These are phyloP conservation scores for Eilema sororculum DNA, from an alignment of 2,888 invertebrate species.

Conservation along the genomic window DNA sequence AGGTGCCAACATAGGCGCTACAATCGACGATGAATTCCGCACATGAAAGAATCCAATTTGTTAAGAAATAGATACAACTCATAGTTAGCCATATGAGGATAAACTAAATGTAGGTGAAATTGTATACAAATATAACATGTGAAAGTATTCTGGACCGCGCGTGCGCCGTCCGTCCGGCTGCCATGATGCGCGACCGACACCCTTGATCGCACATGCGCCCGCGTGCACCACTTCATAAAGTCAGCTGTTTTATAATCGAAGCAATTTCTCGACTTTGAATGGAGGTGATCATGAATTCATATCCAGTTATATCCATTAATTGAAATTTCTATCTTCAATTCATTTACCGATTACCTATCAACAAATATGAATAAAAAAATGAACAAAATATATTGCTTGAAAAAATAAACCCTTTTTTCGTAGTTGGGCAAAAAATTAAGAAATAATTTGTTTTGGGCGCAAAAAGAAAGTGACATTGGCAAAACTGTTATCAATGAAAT, in stretches of 20 bases:
- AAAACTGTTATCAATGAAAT: conserved; percentile 25
- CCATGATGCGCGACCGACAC: conserved; percentile 70
- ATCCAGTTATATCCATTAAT: neutral
- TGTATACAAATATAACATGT: conserved; percentile 68
- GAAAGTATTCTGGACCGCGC: conserved; percentile 72
- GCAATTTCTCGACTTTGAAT: conserved; percentile 9
- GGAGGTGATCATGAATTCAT: neutral
- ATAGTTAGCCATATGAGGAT: conserved; percentile 42
- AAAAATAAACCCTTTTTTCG: too few species aligned
- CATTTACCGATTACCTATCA: neutral
- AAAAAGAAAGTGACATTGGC: conserved; percentile 36
- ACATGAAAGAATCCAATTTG: neutral
- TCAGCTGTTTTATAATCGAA: conserved; percentile 39
- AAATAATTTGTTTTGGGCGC: conserved; percentile 25
- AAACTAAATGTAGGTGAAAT: conserved; percentile 73
- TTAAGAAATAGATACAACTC: neutral
- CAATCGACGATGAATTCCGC: too few species aligned
- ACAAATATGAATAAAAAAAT: neutral
- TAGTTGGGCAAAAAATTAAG: neutral
- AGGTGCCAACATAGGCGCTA: too few species aligned
- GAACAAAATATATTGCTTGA: neutral
- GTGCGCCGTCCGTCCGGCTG: conserved; percentile 59
- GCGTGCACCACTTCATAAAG: conserved; percentile 43
- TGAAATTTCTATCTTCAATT: neutral
- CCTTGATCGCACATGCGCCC: conserved; percentile 62